Evolutionary conservation across 2,797 vertebrate species (phyloP), one percentile per base, ranked within the genome.

Genomic region (Pseudochaenichthys georgianus): DNA sequence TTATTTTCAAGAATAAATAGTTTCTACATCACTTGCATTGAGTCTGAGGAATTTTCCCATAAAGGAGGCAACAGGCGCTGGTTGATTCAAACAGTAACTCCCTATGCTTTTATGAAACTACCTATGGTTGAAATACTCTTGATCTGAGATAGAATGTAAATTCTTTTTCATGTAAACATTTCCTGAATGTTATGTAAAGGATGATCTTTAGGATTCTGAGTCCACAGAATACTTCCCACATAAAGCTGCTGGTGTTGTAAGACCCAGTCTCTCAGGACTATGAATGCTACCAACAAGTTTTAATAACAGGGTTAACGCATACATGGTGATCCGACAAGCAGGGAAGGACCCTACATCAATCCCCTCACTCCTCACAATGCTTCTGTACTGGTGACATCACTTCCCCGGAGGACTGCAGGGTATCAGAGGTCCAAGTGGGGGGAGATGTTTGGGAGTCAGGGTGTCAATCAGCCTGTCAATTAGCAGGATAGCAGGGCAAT

Each of bases 391-490:
- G 79, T 86, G 83, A 87, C 87, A 88, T 87, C 89, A 88, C 82
- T 83, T 85, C 81, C 76, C 28, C 0, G 0, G 47, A 66, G 78
- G 74, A 64, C 59, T 68, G 62, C n/a, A 5, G 64, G 53, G 64
- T 75, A 67, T 81, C 38, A 64, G 50, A 62, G 54, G 50, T 59
- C 23, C 16, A 41, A n/a, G 11, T 4, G n/a, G 61, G 63, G 73
- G 73, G 28, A 57, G 73, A 54, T 28, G 17, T 41, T 23, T 10
- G 63, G 68, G 42, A 64, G 63, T 16, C 38, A 57, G 23, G 64
- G 69, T 75, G 85, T 87, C 83, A 87, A 60, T 88, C 77, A 83
- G 52, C 59, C 67, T 72, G 83, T 82, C 85, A 87, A 82, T 90
- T 83, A 88, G 66, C 68, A 45, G 47, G 34, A 83, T 23, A 64